These are phyloP conservation scores for Papilio polyxenes DNA, from an alignment of 1,140 invertebrate genomes.

Conservation along the genomic window DNA sequence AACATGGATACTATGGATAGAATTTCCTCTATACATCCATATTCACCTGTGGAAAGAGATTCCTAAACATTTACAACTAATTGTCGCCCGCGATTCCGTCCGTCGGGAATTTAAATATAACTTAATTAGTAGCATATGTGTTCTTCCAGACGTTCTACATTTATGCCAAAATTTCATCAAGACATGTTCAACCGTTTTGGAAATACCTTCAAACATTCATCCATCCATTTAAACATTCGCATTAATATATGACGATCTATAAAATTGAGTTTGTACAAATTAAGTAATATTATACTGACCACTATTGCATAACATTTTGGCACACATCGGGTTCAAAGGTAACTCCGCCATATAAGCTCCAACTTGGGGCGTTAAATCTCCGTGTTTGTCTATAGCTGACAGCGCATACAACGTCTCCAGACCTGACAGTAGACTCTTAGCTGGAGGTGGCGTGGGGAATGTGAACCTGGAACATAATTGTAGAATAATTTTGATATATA, in stretches of 20 bases:
- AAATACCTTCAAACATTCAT: too few relatives aligned
- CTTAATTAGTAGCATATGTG: too few relatives aligned
- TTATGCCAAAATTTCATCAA: too few relatives aligned
- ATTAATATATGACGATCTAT: too few relatives aligned
- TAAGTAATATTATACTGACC: conserved; percentile 74
- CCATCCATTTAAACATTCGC: too few relatives aligned
- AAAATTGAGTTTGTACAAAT: too few relatives aligned
- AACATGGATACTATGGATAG: conserved; percentile 92
- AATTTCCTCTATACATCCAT: conserved; percentile 93
- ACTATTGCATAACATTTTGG: conserved; percentile 92
- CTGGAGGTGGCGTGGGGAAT: conserved; percentile 93
- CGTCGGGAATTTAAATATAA: too few relatives aligned
- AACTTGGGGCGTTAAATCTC: conserved; percentile 89
- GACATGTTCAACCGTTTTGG: too few relatives aligned
- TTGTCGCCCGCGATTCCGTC: too few relatives aligned
- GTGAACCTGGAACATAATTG: conserved; percentile 82
- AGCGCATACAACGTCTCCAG: conserved; percentile 95
- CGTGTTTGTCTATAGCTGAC: conserved; percentile 88
- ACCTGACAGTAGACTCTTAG: conserved; percentile 91
- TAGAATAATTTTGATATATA: not conserved
- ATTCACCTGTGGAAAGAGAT: conserved; percentile 82
- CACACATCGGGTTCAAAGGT: conserved; percentile 92
- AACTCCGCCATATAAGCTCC: conserved; percentile 96
- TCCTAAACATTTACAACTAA: not conserved
- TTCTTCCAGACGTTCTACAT: too few relatives aligned